Percentiles rank a stretch among this genome's conserved stretches.
Conservation (phyloP, 2,113 vertebrate genomes). For the human region GRCh38 chr1:213009001-213009500, state of each 20-base stretch:
- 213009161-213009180: conserved; percentile 10
- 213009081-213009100: neutral
- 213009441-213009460: neutral
- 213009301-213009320: neutral
- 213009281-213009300: neutral
- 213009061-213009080: conserved; percentile 26
- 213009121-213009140: neutral
- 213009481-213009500: neutral
- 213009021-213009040: neutral
- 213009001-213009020: neutral
- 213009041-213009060: conserved; percentile 24
- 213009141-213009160: neutral
- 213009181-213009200: neutral
- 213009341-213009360: neutral
- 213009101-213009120: neutral
- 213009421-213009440: neutral
- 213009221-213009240: neutral
- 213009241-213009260: neutral
- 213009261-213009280: neutral
- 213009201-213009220: neutral
- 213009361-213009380: neutral
- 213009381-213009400: neutral
- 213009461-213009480: neutral
- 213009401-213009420: neutral
- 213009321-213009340: neutral